A percentile compares a stretch with the other conserved stretches of the same genome.
Conservation (phyloP, 1,140 invertebrate genomes). For the Ephestia elutella region DNA sequence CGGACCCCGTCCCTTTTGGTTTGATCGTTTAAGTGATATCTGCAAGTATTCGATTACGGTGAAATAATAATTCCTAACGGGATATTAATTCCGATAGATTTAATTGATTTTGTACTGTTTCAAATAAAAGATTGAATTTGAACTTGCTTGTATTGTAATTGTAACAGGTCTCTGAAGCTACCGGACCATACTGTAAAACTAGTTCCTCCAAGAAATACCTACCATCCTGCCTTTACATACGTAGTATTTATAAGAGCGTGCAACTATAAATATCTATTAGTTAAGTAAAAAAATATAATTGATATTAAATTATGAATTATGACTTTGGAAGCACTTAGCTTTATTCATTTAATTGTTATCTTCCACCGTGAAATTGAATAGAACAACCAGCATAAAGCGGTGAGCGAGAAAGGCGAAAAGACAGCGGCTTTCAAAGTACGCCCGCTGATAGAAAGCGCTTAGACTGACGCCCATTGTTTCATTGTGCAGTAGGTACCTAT, state of each 20-base stretch:
- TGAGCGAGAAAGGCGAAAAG: constrained; percentile 14
- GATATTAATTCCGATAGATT: neutral
- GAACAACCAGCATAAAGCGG: neutral
- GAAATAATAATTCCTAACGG: neutral
- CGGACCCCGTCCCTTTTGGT: neutral
- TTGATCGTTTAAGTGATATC: constrained; percentile 3
- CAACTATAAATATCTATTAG: too few species aligned
- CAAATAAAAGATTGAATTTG: neutral
- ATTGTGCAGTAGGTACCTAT: constrained; percentile 15
- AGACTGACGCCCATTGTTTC: constrained; percentile 24
- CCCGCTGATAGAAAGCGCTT: constrained; percentile 12
- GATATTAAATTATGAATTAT: too few species aligned
- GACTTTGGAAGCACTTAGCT: neutral
- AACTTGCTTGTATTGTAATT: too few species aligned
- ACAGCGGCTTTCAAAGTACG: constrained; percentile 22
- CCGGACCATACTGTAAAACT: too few species aligned
- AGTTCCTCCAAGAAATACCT: too few species aligned
- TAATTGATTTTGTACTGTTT: neutral
- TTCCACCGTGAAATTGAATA: neutral
- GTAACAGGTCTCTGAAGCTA: too few species aligned
- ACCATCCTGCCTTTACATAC: too few species aligned
- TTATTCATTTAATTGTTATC: neutral
- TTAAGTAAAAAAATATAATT: too few species aligned
- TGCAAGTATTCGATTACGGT: neutral
- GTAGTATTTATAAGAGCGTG: too few species aligned